phyloP scores from a whole-genome alignment of 2,113 vertebrate genomes.

The Muntiacus reevesi region DNA sequence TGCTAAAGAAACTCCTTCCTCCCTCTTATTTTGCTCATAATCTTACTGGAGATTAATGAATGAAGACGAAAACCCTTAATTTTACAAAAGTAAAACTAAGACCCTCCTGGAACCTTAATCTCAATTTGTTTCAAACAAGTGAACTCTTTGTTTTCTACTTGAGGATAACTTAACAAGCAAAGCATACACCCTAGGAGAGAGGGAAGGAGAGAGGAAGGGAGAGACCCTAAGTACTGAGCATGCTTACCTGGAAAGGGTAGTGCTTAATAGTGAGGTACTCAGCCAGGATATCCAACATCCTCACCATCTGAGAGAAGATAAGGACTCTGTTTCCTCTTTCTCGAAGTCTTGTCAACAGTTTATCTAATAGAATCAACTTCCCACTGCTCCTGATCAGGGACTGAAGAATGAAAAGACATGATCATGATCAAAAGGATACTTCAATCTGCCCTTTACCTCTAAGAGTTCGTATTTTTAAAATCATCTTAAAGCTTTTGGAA shows the following conservation, averaged over 20 bases:
- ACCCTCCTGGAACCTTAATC: not conserved
- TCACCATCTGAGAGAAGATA: constrained; percentile 99
- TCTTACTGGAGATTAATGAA: not conserved
- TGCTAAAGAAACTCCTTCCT: not conserved
- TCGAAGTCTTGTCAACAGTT: constrained; percentile 92
- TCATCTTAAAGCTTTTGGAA: not conserved
- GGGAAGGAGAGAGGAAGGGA: not conserved
- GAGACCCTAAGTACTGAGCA: not conserved
- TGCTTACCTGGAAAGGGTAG: constrained; percentile 95
- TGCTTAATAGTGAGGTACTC: constrained; percentile 95
- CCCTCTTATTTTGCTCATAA: not conserved
- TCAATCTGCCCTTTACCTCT: not conserved
- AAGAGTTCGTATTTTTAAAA: not conserved
- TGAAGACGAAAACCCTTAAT: not conserved
- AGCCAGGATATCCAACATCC: constrained; percentile 98
- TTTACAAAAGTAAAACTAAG: not conserved
- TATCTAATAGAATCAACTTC: constrained; percentile 96
- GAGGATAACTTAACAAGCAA: not conserved
- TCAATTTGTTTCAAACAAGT: not conserved
- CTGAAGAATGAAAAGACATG: constrained; percentile 79
- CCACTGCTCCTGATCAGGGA: constrained; percentile 93
- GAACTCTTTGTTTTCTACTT: not conserved
- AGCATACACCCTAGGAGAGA: not conserved
- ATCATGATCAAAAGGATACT: constrained; percentile 7
- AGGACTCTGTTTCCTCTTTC: constrained; percentile 96